A percentile compares a stretch with the other conserved stretches of the same genome.
These are phyloP conservation scores for Echeneis naucrates DNA, from an alignment of 2,797 vertebrate species.

Conservation along the genomic window DNA sequence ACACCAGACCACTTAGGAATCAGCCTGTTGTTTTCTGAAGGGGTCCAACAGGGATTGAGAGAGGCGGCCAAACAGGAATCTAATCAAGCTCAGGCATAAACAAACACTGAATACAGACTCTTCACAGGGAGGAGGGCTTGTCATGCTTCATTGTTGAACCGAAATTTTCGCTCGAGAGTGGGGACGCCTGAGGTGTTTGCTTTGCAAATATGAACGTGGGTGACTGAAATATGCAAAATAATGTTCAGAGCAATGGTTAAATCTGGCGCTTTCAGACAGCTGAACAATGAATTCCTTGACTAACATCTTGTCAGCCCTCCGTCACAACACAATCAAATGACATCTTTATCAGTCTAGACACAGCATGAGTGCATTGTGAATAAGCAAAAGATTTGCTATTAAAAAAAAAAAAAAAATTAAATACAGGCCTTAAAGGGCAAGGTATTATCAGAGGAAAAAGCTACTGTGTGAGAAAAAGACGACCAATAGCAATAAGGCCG, in stretches of 20 bases:
- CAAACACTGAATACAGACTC: slow-evolving; percentile 74
- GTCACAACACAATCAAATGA: slow-evolving; percentile 38
- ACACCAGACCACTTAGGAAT: slow-evolving; percentile 72
- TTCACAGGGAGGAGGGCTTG: slow-evolving; percentile 66
- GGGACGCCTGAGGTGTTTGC: slow-evolving; percentile 67
- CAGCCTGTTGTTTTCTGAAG: slow-evolving; percentile 70
- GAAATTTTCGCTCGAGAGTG: slow-evolving; percentile 64
- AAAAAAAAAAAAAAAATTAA: slow-evolving; percentile 48
- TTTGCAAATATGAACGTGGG: slow-evolving; percentile 62
- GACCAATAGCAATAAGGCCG: slow-evolving; percentile 62
- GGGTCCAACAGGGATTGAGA: slow-evolving; percentile 70
- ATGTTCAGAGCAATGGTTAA: slow-evolving; percentile 56
- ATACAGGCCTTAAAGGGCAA: slow-evolving; percentile 25
- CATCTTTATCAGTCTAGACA: slow-evolving; percentile 40
- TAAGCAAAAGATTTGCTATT: slow-evolving; percentile 11
- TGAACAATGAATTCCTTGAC: slow-evolving; percentile 45
- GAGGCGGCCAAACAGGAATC: slow-evolving; percentile 74
- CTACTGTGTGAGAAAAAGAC: slow-evolving; percentile 14
- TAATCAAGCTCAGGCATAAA: slow-evolving; percentile 77
- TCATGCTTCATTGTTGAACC: slow-evolving; percentile 72
- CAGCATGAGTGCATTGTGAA: slow-evolving; percentile 26
- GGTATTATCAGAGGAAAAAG: slow-evolving; percentile 30
- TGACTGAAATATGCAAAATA: slow-evolving; percentile 66
- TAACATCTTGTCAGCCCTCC: slow-evolving; percentile 29
- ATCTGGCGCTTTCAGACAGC: slow-evolving; percentile 41